A percentile compares a stretch with the other conserved stretches of the same genome.
These are phyloP conservation scores for Solea solea DNA, from an alignment of 2,113 vertebrate species.

Conservation along the genomic window DNA sequence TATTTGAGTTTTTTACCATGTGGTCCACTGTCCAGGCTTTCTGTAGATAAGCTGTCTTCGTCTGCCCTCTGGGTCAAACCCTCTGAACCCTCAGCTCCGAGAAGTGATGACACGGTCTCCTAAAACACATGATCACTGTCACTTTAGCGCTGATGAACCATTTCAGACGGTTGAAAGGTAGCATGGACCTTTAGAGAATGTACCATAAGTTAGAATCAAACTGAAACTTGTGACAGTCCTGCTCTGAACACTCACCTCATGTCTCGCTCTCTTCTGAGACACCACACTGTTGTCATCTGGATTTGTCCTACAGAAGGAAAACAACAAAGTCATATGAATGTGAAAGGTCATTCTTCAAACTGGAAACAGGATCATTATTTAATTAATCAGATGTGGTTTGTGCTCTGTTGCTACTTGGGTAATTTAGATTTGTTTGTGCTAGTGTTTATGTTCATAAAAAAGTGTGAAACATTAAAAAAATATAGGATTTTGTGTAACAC, in stretches of 20 bases:
- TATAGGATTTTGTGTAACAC: constrained; percentile 15
- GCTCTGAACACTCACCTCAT: constrained; percentile 83
- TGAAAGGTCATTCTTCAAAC: not conserved
- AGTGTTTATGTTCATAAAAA: not conserved
- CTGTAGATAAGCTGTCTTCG: constrained; percentile 90
- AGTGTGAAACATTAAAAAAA: not conserved
- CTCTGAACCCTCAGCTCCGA: constrained; percentile 68
- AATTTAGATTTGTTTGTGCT: not conserved
- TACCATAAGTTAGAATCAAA: not conserved
- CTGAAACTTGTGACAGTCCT: not conserved
- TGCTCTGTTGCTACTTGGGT: not conserved
- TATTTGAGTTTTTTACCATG: constrained; percentile 80
- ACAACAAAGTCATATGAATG: constrained; percentile 11
- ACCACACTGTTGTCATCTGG: constrained; percentile 71
- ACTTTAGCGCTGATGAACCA: not conserved
- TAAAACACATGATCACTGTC: constrained; percentile 40
- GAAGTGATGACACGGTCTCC: constrained; percentile 72
- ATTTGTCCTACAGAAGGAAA: constrained; percentile 79
- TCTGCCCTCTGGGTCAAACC: constrained; percentile 81
- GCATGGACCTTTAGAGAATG: not conserved
- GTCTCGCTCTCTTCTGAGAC: constrained; percentile 87
- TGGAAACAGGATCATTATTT: not conserved
- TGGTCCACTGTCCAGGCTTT: constrained; percentile 88
- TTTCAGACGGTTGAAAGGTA: constrained; percentile 1
- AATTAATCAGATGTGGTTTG: not conserved